Percentiles rank a stretch among this genome's conserved stretches.
phyloP scores from a whole-genome alignment of 1,140 invertebrate genomes.

The Drosophila sp. region DNA sequence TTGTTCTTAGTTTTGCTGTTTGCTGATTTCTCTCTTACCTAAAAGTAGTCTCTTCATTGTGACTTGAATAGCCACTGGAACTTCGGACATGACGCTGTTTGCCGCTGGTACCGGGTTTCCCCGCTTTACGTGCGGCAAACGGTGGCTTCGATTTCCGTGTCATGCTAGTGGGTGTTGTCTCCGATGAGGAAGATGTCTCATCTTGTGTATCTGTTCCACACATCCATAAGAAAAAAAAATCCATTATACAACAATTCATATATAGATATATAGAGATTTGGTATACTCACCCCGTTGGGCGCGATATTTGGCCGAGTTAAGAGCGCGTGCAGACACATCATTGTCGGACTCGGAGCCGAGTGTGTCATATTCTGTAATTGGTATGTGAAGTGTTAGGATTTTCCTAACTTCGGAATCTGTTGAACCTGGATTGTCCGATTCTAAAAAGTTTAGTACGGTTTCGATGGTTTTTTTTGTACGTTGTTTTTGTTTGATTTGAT shows the following conservation, averaged over 20 bases:
- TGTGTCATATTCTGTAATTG: conserved; percentile 94
- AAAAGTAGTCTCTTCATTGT: conserved; percentile 92
- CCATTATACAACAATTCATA: too few relatives aligned
- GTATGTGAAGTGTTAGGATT: conserved; percentile 93
- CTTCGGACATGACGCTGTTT: conserved; percentile 87
- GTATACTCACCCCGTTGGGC: conserved; percentile 84
- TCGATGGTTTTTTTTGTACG: conserved; percentile 73
- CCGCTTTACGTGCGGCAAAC: conserved; percentile 86
- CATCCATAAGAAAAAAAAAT: too few relatives aligned
- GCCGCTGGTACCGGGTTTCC: conserved; percentile 84
- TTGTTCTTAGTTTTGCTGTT: not conserved
- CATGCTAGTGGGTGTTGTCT: conserved; percentile 87
- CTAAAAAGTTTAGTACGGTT: conserved; percentile 86
- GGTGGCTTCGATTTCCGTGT: conserved; percentile 87
- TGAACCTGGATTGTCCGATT: conserved; percentile 93
- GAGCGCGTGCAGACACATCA: conserved; percentile 85
- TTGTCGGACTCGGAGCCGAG: conserved; percentile 90
- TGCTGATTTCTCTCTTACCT: conserved; percentile 84
- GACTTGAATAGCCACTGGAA: conserved; percentile 90
- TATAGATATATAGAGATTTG: too few relatives aligned
- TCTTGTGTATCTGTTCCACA: conserved; percentile 84
- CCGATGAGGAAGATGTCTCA: conserved; percentile 89
- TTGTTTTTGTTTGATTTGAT: conserved; percentile 61
- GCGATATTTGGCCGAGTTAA: conserved; percentile 86
- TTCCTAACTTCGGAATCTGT: conserved; percentile 94